phyloP scores from a whole-genome alignment of 2,797 vertebrate genomes.

The Hylomyscus alleni region DNA sequence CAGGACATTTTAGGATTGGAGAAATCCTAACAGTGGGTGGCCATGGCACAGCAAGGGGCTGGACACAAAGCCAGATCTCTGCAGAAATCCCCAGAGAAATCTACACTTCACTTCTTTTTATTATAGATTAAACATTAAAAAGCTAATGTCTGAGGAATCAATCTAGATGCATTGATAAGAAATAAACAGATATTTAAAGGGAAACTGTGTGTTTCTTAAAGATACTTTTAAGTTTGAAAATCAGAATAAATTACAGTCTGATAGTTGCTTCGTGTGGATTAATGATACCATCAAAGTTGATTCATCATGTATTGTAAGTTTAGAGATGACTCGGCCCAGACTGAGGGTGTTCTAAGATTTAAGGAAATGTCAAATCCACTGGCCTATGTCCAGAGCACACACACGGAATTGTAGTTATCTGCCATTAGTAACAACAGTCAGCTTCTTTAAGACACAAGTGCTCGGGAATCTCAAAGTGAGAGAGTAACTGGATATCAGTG shows the following conservation, averaged over 20 bases:
- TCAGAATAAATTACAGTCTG: not conserved
- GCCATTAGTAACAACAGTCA: too few relatives aligned
- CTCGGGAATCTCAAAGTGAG: not conserved
- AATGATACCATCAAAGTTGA: not conserved
- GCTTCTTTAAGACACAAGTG: not conserved
- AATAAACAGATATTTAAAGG: not conserved
- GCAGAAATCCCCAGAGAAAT: not conserved
- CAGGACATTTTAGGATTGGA: not conserved
- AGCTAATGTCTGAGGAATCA: not conserved
- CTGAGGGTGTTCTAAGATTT: not conserved
- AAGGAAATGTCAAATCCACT: too few relatives aligned
- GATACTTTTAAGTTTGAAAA: not conserved
- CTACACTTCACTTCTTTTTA: not conserved
- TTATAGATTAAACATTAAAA: not conserved
- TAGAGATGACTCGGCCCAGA: not conserved
- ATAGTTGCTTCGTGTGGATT: not conserved
- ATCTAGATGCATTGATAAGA: not conserved
- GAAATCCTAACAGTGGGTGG: not conserved
- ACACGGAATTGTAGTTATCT: not conserved
- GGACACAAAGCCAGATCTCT: not conserved
- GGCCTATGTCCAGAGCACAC: not conserved
- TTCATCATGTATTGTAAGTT: not conserved
- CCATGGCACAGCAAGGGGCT: not conserved
- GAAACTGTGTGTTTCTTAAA: not conserved
- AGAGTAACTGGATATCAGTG: not conserved